Conservation (phyloP, 2,888 invertebrate genomes). For the Stramonita haemastoma region DNA sequence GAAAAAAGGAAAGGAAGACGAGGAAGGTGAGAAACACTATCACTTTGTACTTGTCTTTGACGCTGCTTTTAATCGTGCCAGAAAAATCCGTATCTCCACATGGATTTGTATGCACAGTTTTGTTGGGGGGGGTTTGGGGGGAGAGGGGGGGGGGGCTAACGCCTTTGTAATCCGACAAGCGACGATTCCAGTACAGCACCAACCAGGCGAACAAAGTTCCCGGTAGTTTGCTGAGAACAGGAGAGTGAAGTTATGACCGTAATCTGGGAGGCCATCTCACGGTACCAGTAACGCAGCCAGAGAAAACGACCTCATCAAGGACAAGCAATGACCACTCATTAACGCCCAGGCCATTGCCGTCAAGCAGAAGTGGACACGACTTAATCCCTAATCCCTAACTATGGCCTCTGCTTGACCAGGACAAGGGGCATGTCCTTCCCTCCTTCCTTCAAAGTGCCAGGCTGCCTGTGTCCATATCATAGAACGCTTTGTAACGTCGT, state of each 20-base stretch:
- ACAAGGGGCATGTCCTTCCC: background rate
- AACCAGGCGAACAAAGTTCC: background rate
- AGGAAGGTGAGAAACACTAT: too few species aligned
- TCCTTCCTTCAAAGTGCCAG: background rate
- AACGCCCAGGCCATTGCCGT: background rate
- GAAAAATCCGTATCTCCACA: too few species aligned
- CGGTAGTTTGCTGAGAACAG: background rate
- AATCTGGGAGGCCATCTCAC: background rate
- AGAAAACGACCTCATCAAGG: background rate
- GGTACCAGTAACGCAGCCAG: background rate
- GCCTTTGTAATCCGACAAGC: background rate
- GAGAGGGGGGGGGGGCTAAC: too few species aligned
- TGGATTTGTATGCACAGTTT: too few species aligned
- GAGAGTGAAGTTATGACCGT: too few species aligned
- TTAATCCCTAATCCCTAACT: conserved; percentile 3
- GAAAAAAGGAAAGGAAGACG: too few species aligned
- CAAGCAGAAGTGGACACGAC: background rate
- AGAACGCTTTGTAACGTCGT: too few species aligned
- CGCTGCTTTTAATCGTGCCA: too few species aligned
- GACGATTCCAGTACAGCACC: background rate
- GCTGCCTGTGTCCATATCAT: background rate
- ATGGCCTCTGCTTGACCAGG: background rate
- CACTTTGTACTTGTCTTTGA: too few species aligned
- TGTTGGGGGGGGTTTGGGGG: too few species aligned
- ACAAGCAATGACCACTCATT: background rate